Conservation (phyloP, 2,888 invertebrate genomes). For the Atrina japonica region DNA sequence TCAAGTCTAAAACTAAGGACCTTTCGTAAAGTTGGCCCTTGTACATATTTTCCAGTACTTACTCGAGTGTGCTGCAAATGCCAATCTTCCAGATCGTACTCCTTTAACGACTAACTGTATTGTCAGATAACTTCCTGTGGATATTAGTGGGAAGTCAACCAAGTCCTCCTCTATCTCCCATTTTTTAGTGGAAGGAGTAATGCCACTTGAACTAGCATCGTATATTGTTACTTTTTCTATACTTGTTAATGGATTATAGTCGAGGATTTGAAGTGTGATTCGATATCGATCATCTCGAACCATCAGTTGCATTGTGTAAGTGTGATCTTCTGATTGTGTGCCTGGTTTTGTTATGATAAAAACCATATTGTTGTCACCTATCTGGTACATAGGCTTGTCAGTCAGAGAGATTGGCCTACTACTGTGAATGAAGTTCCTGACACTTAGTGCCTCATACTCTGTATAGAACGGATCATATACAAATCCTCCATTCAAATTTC, state of each 20-base stretch:
- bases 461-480: slow-evolving; percentile 94
- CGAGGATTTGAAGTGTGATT: slow-evolving; percentile 75
- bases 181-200: slow-evolving; percentile 43
- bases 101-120: slow-evolving; percentile 74
- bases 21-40: no score
- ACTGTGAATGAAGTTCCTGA: slow-evolving; percentile 72
- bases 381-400: slow-evolving; percentile 18
- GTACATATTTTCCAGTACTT: no score
- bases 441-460: slow-evolving; percentile 75
- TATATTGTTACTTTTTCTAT: slow-evolving; percentile 76
- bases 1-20: no score
- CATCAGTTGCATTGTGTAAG: slow-evolving; percentile 59
- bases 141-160: slow-evolving; percentile 93
- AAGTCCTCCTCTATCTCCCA: slow-evolving; percentile 86
- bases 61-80: slow-evolving; percentile 76
- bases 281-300: slow-evolving; percentile 42
- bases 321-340: slow-evolving; percentile 41
- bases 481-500: slow-evolving; percentile 93
- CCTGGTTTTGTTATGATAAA: slow-evolving; percentile 65
- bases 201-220: slow-evolving; percentile 49
- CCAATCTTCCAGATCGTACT: slow-evolving; percentile 73
- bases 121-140: slow-evolving; percentile 82
- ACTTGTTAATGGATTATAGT: slow-evolving; percentile 76
- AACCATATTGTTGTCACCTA: slow-evolving; percentile 59
- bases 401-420: slow-evolving; percentile 51